A percentile compares a stretch with the other conserved stretches of the same genome.
phyloP scores from a whole-genome alignment of 2,797 vertebrate species.

The Sebastes jordani region DNA sequence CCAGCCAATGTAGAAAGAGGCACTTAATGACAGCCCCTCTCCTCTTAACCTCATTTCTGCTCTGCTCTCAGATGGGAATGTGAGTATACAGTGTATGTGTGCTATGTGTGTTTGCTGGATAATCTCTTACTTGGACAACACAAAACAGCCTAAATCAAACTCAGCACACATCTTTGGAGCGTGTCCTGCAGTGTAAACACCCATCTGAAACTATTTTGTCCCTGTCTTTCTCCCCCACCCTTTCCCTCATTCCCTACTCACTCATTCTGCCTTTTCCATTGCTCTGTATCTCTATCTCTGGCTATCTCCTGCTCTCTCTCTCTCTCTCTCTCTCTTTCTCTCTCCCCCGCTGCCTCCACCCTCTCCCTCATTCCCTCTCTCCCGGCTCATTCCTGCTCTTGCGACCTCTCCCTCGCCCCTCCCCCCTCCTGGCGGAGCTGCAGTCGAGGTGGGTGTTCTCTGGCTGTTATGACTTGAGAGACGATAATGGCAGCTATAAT shows the following conservation, averaged over 20 bases:
- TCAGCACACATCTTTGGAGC: constrained; percentile 38
- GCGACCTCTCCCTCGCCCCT: constrained; percentile 65
- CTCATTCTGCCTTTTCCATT: constrained; percentile 47
- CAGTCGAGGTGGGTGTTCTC: constrained; percentile 90
- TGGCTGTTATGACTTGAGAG: constrained; percentile 90
- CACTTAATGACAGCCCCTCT: constrained; percentile 55
- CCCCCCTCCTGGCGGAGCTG: constrained; percentile 68
- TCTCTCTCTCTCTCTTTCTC: not conserved
- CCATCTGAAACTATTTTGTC: constrained; percentile 60
- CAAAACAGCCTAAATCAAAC: constrained; percentile 33
- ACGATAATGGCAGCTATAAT: constrained; percentile 90
- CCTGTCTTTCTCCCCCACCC: constrained; percentile 25
- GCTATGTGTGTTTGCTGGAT: constrained; percentile 10
- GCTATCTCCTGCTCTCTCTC: constrained; percentile 49
- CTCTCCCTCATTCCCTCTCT: constrained; percentile 51
- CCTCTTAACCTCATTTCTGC: constrained; percentile 47
- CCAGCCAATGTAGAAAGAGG: constrained; percentile 9
- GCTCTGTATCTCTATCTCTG: constrained; percentile 50
- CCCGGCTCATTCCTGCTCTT: constrained; percentile 68
- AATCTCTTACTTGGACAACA: constrained; percentile 23
- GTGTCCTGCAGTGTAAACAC: constrained; percentile 57
- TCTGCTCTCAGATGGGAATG: constrained; percentile 35
- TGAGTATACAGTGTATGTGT: not conserved
- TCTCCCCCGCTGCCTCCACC: constrained; percentile 53
- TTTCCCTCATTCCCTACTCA: constrained; percentile 25